Evolutionary conservation across 2,888 invertebrate genomes (phyloP).

Genomic region (Opisthograptis luteolata): DNA sequence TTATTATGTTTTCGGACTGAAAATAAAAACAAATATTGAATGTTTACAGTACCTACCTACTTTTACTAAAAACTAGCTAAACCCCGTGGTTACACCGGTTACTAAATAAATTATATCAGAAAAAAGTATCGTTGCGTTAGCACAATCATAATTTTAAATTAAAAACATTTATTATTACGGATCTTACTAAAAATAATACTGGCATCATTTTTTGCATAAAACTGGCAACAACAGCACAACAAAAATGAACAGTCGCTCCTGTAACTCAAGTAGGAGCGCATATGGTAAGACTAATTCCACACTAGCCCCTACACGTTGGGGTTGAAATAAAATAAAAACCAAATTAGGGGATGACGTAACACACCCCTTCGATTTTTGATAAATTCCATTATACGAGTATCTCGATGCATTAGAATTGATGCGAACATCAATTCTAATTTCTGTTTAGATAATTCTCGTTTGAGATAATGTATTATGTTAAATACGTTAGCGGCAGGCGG

Average conservation of each 20-base stretch:
- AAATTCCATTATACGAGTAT: conserved; percentile 78
- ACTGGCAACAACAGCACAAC: conserved; percentile 43
- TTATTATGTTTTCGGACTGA: too few species aligned
- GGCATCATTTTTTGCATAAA: conserved; percentile 23
- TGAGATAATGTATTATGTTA: conserved; percentile 31
- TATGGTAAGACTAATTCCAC: conserved; percentile 83
- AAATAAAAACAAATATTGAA: too few species aligned
- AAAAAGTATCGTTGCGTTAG: too few species aligned
- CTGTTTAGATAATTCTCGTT: conserved; percentile 49
- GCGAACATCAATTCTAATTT: too few species aligned
- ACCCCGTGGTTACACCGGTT: too few species aligned
- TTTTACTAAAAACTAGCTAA: too few species aligned
- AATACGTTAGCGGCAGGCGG: too few species aligned
- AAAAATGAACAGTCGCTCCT: conserved; percentile 72
- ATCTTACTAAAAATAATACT: not conserved
- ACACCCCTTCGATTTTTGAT: conserved; percentile 83
- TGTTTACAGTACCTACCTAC: too few species aligned
- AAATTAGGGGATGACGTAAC: conserved; percentile 83
- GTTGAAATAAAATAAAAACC: conserved; percentile 80
- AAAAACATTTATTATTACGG: too few species aligned
- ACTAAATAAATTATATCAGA: too few species aligned
- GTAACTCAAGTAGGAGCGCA: conserved; percentile 80
- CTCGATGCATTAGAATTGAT: conserved; percentile 67
- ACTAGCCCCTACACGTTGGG: conserved; percentile 62
- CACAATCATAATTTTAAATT: too few species aligned